Evolutionary conservation across 2,888 invertebrate species (phyloP), one percentile per base, ranked within the genome.

Genomic region (Cactoblastis cactorum): DNA sequence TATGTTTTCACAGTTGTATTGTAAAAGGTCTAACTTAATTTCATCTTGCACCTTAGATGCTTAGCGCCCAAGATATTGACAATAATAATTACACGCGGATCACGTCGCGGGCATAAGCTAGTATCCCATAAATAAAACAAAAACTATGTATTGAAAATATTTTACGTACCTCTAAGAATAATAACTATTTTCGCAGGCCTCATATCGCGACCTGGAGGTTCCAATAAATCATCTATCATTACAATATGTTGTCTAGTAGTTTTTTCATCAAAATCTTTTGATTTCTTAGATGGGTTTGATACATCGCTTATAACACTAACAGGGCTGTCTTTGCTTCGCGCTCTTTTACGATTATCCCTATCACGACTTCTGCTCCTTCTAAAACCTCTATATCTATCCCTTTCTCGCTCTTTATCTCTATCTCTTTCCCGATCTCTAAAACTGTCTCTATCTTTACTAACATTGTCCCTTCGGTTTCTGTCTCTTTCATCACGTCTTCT

Each of bases 181-280:
- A 98, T 94, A 24, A 96, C 96, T 63, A 98, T 94, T 77, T 92
- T 92, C 9, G 91, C 91, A 15, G 98, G 97, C 62, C 98, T 92
- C 62, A 92, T 93, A 54, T 91, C 90, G 45, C 98, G 92, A 6
- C 96, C 96, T 1, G 98, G 98, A 17, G 92, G 81, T 70, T 93
- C 92, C 45, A 98, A 82, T 53, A 98, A 82, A 74, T 98, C 97
- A 71, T 97, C 96, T 62, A 98, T 94, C 81, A 91, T 92, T 33
- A 94, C 92, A 22, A 83, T 17, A 56, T 79, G 80, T 69, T 83
- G 74, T 63, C 82, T 55, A 56, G 46, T 69, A 59, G 51, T 82
- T 56, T 58, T 75, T 62, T 58, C 67, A 48, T 59, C 59, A 11
- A 49, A 48, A 3, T 80, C 77, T 53, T 70, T 83, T 0, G 66